Conservation (phyloP, 2,888 invertebrate genomes). For the Drosophila gaucha region DNA sequence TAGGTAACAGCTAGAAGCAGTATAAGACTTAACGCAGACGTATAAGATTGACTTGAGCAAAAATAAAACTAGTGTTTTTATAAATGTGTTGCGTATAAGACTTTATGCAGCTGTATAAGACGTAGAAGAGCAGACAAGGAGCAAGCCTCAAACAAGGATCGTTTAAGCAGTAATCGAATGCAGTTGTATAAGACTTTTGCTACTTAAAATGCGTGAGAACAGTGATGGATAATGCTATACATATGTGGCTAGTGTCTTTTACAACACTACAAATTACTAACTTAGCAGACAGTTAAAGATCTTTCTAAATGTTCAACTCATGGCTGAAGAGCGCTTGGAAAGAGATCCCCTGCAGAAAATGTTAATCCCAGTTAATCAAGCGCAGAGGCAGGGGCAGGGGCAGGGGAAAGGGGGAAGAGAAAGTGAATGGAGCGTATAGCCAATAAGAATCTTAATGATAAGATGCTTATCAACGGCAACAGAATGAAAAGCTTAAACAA, state of each 20-base stretch:
- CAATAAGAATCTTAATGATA: slow-evolving; percentile 41
- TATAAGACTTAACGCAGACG: too few species aligned
- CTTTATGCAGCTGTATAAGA: background rate
- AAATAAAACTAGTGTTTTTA: background rate
- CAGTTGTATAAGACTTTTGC: too few species aligned
- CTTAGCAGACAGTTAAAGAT: background rate
- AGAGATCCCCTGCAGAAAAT: background rate
- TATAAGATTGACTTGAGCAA: background rate
- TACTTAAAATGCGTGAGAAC: too few species aligned
- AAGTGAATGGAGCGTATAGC: slow-evolving; percentile 17
- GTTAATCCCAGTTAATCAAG: slow-evolving; percentile 18
- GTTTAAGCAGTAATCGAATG: too few species aligned
- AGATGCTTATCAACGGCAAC: slow-evolving; percentile 45
- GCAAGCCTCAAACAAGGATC: background rate
- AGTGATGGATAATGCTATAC: too few species aligned
- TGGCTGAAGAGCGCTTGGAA: background rate
- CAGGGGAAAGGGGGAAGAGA: background rate
- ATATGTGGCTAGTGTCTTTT: background rate
- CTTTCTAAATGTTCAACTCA: background rate
- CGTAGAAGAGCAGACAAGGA: background rate
- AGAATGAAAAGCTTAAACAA: slow-evolving; percentile 33
- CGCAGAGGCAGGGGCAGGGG: background rate
- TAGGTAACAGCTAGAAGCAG: too few species aligned
- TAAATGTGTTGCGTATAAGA: background rate
- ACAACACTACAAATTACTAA: background rate